Percentiles rank a stretch among this genome's conserved stretches.
phyloP scores from a whole-genome alignment of 35 echinoderm and acorn worm genomes.

The Lytechinus pictus region DNA sequence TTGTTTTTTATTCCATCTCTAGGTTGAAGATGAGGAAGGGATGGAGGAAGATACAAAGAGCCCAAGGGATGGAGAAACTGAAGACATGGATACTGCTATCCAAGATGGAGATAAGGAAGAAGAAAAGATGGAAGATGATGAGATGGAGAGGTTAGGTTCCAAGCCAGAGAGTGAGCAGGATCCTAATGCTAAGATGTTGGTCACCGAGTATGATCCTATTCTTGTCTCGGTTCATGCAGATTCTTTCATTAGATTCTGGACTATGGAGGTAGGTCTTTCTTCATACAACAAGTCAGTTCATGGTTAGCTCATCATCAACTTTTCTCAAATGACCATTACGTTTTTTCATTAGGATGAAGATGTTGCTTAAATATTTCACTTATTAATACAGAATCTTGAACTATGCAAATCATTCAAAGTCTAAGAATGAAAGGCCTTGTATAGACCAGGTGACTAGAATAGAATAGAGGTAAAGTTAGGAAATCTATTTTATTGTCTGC shows the following conservation, averaged over 20 bases:
- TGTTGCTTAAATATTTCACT: no score
- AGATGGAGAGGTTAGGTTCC: not conserved
- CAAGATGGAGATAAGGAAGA: slow-evolving; percentile 56
- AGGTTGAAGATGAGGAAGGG: not conserved
- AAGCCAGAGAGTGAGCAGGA: slow-evolving; percentile 49
- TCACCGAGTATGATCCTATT: slow-evolving; percentile 77
- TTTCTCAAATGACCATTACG: no score
- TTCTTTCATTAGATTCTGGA: slow-evolving; percentile 90
- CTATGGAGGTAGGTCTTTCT: slow-evolving; percentile 67
- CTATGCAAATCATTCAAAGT: no score
- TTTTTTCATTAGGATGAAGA: no score
- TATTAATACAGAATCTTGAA: no score
- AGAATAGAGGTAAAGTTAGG: no score
- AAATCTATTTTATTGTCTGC: no score
- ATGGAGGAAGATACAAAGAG: slow-evolving; percentile 30
- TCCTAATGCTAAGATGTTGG: slow-evolving; percentile 75
- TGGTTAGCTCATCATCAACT: no score
- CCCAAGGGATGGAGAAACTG: slow-evolving; percentile 30
- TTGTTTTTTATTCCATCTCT: not conserved
- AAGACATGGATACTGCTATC: not conserved
- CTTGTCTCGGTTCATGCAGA: slow-evolving; percentile 85
- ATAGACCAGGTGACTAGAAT: no score
- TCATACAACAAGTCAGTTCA: not conserved
- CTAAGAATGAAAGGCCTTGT: no score
- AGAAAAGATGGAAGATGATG: slow-evolving; percentile 49